Conservation (phyloP, 2,888 invertebrate genomes). For the Reticulitermes lucifugus region DNA sequence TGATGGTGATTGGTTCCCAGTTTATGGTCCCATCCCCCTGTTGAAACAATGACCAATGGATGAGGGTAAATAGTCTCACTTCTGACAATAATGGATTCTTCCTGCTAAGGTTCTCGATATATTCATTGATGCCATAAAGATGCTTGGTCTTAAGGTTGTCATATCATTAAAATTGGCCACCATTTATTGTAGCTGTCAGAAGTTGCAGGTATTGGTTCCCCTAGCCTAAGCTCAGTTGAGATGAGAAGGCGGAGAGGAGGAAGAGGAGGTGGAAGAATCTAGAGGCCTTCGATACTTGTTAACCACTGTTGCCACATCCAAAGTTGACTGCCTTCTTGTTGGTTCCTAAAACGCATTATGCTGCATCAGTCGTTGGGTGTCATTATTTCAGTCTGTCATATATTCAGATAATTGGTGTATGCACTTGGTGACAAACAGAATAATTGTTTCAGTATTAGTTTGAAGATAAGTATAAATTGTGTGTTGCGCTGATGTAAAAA, state of each 20-base stretch:
- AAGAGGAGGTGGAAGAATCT: constrained; percentile 50
- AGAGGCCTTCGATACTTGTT: constrained; percentile 39
- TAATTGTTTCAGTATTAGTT: not conserved
- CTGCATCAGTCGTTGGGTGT: constrained; percentile 34
- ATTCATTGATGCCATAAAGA: constrained; percentile 51
- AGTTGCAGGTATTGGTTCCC: constrained; percentile 52
- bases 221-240: not conserved
- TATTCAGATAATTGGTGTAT: constrained; percentile 10
- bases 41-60: constrained; percentile 58
- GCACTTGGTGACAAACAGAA: constrained; percentile 39
- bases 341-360: constrained; percentile 20
- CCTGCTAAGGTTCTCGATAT: constrained; percentile 48
- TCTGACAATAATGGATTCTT: constrained; percentile 50
- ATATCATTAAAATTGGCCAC: constrained; percentile 56
- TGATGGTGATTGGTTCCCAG: constrained; percentile 49
- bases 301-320: constrained; percentile 51
- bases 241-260: constrained; percentile 28
- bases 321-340: constrained; percentile 17
- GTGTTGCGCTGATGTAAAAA: not conserved
- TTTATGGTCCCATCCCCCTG: constrained; percentile 50
- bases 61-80: constrained; percentile 51
- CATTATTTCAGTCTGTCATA: not conserved
- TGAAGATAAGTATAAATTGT: not conserved
- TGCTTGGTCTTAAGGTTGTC: constrained; percentile 49
- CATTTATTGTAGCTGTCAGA: constrained; percentile 56